phyloP scores from a whole-genome alignment of 2,113 vertebrate genomes.

The Mormoops blainvillei region DNA sequence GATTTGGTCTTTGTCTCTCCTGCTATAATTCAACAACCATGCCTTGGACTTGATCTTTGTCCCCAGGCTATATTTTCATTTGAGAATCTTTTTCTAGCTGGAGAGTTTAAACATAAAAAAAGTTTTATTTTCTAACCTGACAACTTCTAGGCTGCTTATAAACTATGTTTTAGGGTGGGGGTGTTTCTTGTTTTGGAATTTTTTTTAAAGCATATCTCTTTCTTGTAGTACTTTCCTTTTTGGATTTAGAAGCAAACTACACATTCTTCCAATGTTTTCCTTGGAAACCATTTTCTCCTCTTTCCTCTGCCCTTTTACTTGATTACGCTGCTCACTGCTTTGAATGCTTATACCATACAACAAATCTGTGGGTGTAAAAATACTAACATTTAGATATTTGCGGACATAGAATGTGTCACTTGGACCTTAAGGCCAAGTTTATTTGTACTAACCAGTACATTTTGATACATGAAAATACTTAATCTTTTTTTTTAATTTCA shows the following conservation, averaged over 20 bases:
- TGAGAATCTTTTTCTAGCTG: neutral
- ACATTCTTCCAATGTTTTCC: neutral
- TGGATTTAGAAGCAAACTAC: neutral
- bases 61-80: neutral
- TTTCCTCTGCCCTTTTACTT: neutral
- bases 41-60: neutral
- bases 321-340: neutral
- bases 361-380: neutral
- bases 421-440: neutral
- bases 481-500: neutral
- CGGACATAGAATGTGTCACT: neutral
- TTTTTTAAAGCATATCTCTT: neutral
- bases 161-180: neutral
- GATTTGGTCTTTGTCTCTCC: neutral
- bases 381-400: neutral
- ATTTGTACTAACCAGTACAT: neutral
- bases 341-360: neutral
- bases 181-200: neutral
- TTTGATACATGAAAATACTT: too few relatives aligned
- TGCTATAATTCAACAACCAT: neutral
- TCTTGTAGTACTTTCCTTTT: neutral
- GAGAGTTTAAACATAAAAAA: neutral
- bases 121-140: neutral
- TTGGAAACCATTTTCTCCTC: neutral
- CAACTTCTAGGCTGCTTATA: neutral